These are phyloP conservation scores for Hexactinellida sp. DNA, from an alignment of 37 sponge, comb jelly and placozoan genomes.

Conservation along the genomic window DNA sequence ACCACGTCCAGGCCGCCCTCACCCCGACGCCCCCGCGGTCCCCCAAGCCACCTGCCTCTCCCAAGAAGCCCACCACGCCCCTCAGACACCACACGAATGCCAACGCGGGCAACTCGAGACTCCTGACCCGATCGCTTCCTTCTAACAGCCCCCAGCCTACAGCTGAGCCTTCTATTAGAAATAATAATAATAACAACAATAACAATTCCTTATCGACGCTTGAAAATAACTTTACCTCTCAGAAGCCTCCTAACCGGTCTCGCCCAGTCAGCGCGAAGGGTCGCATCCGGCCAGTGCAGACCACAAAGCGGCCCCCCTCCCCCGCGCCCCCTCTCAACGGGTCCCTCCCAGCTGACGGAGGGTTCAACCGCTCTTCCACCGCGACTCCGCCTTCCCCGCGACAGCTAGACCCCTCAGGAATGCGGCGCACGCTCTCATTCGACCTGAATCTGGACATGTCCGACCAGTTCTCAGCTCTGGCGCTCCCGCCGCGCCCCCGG, in stretches of 20 bases:
- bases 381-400: not conserved
- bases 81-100: not conserved
- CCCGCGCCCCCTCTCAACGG: not conserved
- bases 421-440: not conserved
- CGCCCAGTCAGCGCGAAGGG: not conserved
- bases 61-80: not conserved
- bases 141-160: not conserved
- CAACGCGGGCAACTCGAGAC: not conserved
- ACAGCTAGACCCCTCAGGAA: not conserved
- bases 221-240: not conserved
- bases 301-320: not conserved
- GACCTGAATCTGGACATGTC: not conserved
- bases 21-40: not conserved
- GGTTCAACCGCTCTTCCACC: not conserved
- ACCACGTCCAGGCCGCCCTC: not conserved
- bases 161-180: not conserved
- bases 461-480: not conserved
- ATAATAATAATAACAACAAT: too few species aligned
- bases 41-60: not conserved
- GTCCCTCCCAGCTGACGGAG: not conserved
- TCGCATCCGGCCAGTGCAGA: conserved; percentile 1
- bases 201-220: not conserved
- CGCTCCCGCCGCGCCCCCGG: not conserved
- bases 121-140: not conserved
- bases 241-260: not conserved